A percentile compares a stretch with the other conserved stretches of the same genome.
Conservation (phyloP, 2,797 vertebrate species). For the Chelon auratus region DNA sequence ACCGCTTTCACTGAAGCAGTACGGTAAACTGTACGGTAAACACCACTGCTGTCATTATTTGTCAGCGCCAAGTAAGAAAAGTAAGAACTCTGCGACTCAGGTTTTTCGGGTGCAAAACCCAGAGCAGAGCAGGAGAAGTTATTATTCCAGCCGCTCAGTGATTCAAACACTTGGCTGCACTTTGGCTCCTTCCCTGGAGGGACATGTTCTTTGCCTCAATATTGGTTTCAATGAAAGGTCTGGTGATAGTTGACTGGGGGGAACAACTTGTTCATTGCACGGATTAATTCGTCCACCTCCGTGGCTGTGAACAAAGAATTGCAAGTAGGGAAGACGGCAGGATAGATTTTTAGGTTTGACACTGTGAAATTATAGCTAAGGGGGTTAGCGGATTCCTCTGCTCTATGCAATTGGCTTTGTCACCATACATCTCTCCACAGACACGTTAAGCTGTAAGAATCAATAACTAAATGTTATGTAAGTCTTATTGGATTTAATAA, state of each 20-base stretch:
- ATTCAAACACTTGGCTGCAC: conserved; percentile 4
- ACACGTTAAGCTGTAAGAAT: not conserved
- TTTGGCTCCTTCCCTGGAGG: conserved; percentile 5
- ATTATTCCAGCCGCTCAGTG: not conserved
- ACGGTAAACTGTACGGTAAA: no score
- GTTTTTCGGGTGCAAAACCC: not conserved
- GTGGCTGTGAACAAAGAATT: conserved; percentile 4
- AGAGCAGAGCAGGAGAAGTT: not conserved
- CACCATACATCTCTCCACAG: not conserved
- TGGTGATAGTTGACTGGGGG: not conserved
- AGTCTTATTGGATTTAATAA: not conserved
- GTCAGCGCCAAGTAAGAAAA: not conserved
- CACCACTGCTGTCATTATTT: not conserved
- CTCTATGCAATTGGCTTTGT: not conserved
- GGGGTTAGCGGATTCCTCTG: not conserved
- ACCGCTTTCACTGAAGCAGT: not conserved
- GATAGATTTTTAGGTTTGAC: not conserved
- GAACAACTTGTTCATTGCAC: conserved; percentile 2
- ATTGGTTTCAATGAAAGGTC: not conserved
- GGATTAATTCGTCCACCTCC: conserved; percentile 29
- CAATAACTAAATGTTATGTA: not conserved
- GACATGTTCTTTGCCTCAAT: conserved; percentile 13
- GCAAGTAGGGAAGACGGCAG: not conserved
- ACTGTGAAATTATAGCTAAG: not conserved
- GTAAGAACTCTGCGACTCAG: not conserved